Evolutionary conservation across 2,797 vertebrate species (phyloP).

Genomic region (Lagodon rhomboides): DNA sequence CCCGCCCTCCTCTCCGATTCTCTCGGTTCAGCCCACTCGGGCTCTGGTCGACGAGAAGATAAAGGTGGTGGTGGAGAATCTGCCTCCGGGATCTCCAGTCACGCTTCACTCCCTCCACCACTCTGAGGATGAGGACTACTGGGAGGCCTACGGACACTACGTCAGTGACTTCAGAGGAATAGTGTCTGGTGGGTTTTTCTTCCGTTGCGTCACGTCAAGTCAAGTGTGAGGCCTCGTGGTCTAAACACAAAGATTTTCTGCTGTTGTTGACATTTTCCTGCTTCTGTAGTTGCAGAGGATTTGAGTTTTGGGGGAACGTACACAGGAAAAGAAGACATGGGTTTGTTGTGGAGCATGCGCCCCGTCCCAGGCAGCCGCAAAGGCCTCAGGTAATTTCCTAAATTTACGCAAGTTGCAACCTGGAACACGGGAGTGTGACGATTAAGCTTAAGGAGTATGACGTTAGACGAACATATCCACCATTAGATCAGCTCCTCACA

Average conservation of each 20-base stretch:
- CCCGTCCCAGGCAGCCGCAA: slow-evolving; percentile 71
- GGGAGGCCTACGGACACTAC: slow-evolving; percentile 80
- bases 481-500: too few species aligned
- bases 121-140: slow-evolving; percentile 71
- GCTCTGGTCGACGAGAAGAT: slow-evolving; percentile 72
- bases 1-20: background rate
- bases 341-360: slow-evolving; percentile 79
- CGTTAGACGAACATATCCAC: too few species aligned
- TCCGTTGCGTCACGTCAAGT: too few species aligned
- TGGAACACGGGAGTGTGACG: too few species aligned
- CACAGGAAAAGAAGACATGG: slow-evolving; percentile 75
- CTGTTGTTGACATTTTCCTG: background rate
- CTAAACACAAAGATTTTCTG: background rate
- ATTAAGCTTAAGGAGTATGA: too few species aligned
- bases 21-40: slow-evolving; percentile 63
- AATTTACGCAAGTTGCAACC: too few species aligned
- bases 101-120: slow-evolving; percentile 69
- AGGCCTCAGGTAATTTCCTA: slow-evolving; percentile 78
- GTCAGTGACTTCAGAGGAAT: slow-evolving; percentile 61
- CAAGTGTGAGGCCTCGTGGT: too few species aligned
- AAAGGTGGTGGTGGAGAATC: slow-evolving; percentile 67
- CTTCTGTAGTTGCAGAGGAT: slow-evolving; percentile 62
- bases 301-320: slow-evolving; percentile 79
- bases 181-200: slow-evolving; percentile 62
- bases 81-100: slow-evolving; percentile 50